A percentile compares a stretch with the other conserved stretches of the same genome.
phyloP scores from a whole-genome alignment of 2,888 invertebrate genomes.

The Dolichopus griseipennis region DNA sequence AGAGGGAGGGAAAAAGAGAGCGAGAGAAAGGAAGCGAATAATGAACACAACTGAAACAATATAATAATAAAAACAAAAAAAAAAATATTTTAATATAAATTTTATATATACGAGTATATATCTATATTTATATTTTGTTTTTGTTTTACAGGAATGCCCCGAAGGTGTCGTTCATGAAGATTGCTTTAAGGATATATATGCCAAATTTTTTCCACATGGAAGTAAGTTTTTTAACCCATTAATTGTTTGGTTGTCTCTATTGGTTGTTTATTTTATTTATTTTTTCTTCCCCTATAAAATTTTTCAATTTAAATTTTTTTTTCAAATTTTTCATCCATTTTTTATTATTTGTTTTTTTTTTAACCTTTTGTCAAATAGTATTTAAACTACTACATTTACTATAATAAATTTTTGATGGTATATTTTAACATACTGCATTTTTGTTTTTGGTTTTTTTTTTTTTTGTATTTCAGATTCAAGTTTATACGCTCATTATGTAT shows the following conservation, averaged over 20 bases:
- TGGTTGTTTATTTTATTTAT: background rate
- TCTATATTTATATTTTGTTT: constrained; percentile 2
- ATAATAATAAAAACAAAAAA: background rate
- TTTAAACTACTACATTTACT: too few species aligned
- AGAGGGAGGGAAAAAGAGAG: too few species aligned
- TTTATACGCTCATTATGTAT: constrained; percentile 95
- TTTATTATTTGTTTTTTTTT: too few species aligned
- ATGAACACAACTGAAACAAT: background rate
- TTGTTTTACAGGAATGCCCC: constrained; percentile 80
- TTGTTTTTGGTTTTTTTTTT: background rate
- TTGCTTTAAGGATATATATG: constrained; percentile 95
- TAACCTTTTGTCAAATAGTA: too few species aligned
- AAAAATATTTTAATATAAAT: background rate
- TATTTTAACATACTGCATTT: too few species aligned
- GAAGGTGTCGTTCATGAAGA: constrained; percentile 96
- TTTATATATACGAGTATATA: too few species aligned
- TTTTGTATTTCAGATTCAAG: constrained; percentile 69
- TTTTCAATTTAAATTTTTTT: background rate
- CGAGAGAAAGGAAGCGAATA: too few species aligned
- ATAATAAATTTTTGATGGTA: too few species aligned
- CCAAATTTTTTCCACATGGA: constrained; percentile 97
- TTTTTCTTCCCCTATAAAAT: background rate
- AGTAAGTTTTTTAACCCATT: constrained; percentile 60
- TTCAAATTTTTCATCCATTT: too few species aligned
- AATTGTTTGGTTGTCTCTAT: background rate